Percentiles rank a stretch among this genome's conserved stretches.
Conservation (phyloP, 2,797 vertebrate genomes). For the Melanogrammus aeglefinus region DNA sequence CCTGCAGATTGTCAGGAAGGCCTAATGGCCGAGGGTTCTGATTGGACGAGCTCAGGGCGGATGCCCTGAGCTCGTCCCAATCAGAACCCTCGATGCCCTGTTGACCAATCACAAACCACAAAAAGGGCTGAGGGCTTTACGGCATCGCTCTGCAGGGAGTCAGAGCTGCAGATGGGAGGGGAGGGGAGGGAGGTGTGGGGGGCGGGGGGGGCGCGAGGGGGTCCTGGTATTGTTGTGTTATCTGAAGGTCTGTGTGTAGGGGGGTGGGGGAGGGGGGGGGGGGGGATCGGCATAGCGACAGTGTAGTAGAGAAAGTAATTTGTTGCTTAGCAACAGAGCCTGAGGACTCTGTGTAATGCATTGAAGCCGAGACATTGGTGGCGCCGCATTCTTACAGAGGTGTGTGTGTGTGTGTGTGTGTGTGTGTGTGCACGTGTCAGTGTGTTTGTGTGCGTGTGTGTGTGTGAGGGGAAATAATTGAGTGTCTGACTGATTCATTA, state of each 20-base stretch:
- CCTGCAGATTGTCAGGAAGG: too few relatives aligned
- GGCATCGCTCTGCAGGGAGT: neutral
- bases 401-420: conserved; percentile 8
- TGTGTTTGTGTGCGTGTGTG: too few relatives aligned
- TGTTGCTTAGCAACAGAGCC: conserved; percentile 76
- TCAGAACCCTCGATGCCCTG: too few relatives aligned
- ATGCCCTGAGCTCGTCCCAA: too few relatives aligned
- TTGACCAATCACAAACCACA: neutral
- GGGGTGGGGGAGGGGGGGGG: neutral
- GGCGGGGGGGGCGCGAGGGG: conserved; percentile 9
- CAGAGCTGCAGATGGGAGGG: neutral
- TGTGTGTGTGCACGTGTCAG: neutral
- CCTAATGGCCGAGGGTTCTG: neutral
- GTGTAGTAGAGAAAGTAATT: conserved; percentile 57
- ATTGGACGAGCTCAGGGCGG: neutral
- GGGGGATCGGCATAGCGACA: conserved; percentile 14
- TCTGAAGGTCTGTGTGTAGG: conserved; percentile 33
- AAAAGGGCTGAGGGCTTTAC: neutral
- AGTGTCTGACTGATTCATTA: too few relatives aligned
- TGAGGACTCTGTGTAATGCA: conserved; percentile 45
- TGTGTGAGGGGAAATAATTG: too few relatives aligned
- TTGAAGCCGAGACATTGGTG: conserved; percentile 31
- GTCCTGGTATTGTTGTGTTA: neutral
- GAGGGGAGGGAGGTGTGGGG: conserved; percentile 9
- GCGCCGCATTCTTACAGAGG: conserved; percentile 23